These are phyloP conservation scores for Actinia tenebrosa DNA, from an alignment of 64 coral and sea anemone species.

Conservation along the genomic window DNA sequence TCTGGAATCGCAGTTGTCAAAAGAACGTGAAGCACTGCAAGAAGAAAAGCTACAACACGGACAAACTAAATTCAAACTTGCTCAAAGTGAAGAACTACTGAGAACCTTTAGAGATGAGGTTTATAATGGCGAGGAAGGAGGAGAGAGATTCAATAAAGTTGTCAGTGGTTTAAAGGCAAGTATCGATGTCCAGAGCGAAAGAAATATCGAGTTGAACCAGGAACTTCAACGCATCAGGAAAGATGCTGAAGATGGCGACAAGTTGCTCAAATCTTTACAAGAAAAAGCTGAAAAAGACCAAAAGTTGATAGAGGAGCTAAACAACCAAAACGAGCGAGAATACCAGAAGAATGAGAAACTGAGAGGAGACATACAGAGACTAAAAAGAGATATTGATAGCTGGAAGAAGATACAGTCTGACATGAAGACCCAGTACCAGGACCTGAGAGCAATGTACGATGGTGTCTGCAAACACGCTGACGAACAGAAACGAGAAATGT, in stretches of 20 bases:
- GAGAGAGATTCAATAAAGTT: not conserved
- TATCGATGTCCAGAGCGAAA: constrained; percentile 30
- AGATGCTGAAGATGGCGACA: not conserved
- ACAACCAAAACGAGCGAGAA: constrained; percentile 8
- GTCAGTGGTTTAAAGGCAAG: constrained; percentile 11
- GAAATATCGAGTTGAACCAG: constrained; percentile 20
- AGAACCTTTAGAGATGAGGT: constrained; percentile 2
- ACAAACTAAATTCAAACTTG: constrained; percentile 3
- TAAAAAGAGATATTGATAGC: constrained; percentile 23
- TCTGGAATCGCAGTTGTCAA: not conserved
- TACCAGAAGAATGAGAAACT: constrained; percentile 29
- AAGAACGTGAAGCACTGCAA: not conserved
- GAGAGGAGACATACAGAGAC: not conserved
- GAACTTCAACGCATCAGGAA: constrained; percentile 7
- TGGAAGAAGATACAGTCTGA: constrained; percentile 19
- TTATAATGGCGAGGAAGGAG: not conserved
- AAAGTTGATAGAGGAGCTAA: constrained; percentile 11
- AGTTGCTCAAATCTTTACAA: not conserved
- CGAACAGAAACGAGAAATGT: constrained; percentile 16
- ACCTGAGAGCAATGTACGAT: constrained; percentile 3
- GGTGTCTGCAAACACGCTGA: constrained; percentile 27
- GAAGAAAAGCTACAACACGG: not conserved
- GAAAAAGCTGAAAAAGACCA: constrained; percentile 10
- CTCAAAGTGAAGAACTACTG: constrained; percentile 22
- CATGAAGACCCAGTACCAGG: constrained; percentile 24